A percentile compares a stretch with the other conserved stretches of the same genome.
phyloP scores from a whole-genome alignment of 2,888 invertebrate genomes.

The Melinopterus prodromus region DNA sequence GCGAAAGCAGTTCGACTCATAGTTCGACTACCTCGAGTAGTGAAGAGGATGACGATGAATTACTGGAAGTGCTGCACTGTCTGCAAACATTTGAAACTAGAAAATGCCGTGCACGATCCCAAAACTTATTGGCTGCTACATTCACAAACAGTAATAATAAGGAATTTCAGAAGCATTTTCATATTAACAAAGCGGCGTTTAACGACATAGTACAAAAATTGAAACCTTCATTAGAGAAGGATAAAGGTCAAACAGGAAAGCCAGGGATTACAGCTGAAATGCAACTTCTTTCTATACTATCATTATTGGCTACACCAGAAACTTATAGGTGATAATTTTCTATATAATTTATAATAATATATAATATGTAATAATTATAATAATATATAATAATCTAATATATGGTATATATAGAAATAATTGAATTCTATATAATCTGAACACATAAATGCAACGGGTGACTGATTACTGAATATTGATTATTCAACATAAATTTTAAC shows the following conservation, averaged over 20 bases:
- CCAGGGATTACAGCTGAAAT: background rate
- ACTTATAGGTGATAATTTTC: background rate
- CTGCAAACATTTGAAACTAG: background rate
- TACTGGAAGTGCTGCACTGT: background rate
- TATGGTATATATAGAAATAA: too few species aligned
- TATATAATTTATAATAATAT: too few species aligned
- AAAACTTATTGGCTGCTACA: background rate
- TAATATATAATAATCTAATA: too few species aligned
- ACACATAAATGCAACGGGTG: too few species aligned
- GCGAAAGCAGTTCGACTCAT: background rate
- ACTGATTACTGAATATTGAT: too few species aligned
- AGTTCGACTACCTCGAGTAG: background rate
- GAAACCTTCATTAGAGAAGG: background rate
- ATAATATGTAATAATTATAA: too few species aligned
- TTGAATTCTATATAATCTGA: too few species aligned
- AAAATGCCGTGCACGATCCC: background rate
- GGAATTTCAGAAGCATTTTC: background rate
- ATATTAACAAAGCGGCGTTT: background rate
- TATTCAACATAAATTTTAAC: too few species aligned
- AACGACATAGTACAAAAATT: background rate
- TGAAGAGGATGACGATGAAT: background rate
- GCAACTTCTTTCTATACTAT: background rate
- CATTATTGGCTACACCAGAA: constrained; percentile 4
- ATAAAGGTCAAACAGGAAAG: background rate
- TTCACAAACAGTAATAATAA: background rate